phyloP scores from a whole-genome alignment of 2,113 vertebrate genomes.

The Oreamnos americanus region DNA sequence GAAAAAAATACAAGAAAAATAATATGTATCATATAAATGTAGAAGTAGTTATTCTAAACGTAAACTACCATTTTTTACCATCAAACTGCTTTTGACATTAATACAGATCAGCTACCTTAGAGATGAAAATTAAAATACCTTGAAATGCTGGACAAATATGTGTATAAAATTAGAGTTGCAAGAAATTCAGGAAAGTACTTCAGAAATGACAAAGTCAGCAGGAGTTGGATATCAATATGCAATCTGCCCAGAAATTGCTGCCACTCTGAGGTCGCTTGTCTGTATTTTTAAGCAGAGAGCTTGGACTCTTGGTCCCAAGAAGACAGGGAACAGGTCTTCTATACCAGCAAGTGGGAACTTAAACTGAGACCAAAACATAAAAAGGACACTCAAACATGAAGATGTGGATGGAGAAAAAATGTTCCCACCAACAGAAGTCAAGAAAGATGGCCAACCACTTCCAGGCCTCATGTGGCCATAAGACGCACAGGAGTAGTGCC shows the following conservation, averaged over 20 bases:
- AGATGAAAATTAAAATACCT: neutral
- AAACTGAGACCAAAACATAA: neutral
- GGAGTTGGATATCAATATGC: no score
- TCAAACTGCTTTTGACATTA: neutral
- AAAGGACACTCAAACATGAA: neutral
- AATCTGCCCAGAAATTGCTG: no score
- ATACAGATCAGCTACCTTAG: neutral
- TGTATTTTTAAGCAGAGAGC: neutral
- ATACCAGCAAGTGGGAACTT: neutral
- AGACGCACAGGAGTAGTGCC: rapidly evolving
- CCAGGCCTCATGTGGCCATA: rapidly evolving
- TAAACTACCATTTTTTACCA: neutral
- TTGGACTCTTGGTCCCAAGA: neutral
- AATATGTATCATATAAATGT: neutral
- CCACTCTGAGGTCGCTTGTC: rapidly evolving
- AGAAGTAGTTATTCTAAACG: neutral
- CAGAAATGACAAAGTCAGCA: neutral
- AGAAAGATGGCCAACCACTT: neutral
- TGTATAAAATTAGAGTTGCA: neutral
- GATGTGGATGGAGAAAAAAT: rapidly evolving
- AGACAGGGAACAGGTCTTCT: neutral
- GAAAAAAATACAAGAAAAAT: neutral
- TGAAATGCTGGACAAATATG: neutral
- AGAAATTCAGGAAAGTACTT: neutral
- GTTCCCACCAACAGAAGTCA: neutral